Evolutionary conservation across 2,113 vertebrate species (phyloP).

Genomic region (Nestor notabilis): DNA sequence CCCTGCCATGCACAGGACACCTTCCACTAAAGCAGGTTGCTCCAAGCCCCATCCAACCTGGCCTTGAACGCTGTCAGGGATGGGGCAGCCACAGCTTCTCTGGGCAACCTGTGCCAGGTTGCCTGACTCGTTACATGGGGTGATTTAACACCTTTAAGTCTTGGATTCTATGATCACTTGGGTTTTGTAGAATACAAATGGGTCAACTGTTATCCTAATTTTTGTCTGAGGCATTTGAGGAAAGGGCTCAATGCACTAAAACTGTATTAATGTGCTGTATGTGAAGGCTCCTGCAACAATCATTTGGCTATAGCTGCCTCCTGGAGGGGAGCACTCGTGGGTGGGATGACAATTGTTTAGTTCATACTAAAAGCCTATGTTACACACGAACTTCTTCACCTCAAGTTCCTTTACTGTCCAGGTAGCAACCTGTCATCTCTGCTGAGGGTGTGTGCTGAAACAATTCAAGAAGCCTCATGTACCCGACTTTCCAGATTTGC

Average conservation of each 20-base stretch:
- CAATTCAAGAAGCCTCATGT: not conserved
- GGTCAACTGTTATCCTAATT: too few species aligned
- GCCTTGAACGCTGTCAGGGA: not conserved
- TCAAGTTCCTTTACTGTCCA: not conserved
- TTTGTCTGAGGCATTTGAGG: not conserved
- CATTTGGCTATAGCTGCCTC: not conserved
- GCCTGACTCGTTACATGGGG: not conserved
- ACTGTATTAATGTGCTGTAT: not conserved
- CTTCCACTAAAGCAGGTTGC: not conserved
- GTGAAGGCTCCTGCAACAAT: not conserved
- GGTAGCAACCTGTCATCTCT: not conserved
- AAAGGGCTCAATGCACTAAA: fast-evolving
- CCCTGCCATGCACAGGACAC: not conserved
- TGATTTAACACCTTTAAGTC: not conserved
- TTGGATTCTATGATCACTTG: not conserved
- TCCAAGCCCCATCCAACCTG: not conserved
- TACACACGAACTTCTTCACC: not conserved
- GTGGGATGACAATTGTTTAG: not conserved
- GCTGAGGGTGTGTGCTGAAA: not conserved
- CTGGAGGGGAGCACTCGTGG: not conserved
- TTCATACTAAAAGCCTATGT: fast-evolving
- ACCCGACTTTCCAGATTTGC: not conserved
- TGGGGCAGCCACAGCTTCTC: not conserved
- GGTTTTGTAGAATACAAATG: not conserved
- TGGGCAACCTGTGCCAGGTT: not conserved